Evolutionary conservation across 2,113 vertebrate genomes (phyloP), one percentile per base, ranked within the genome.

Genomic region (Brachypteracias leptosomus): DNA sequence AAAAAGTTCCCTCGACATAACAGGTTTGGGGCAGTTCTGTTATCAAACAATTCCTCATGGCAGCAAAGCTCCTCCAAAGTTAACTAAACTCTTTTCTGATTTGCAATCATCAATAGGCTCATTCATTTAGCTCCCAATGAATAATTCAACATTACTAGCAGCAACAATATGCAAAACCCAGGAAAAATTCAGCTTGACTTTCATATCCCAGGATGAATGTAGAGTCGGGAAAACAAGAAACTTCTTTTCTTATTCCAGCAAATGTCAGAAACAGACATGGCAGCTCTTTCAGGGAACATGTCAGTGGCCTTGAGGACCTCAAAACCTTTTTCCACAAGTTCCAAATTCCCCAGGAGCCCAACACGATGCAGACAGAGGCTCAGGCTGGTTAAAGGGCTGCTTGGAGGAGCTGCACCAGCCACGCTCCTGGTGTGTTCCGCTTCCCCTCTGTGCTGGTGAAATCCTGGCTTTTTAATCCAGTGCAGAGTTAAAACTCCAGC

Each of bases 121-220:
- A 13, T 89, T 89, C 77, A 67, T 94, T 95, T 91, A 84, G 44
- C 46, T 85, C 66, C 52, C 65, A 57, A 29, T 88, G 70, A 91
- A 89, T 93, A 87, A 94, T 95, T 91, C 77, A 96, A 75, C 46
- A 26, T 87, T 40, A 93, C 90, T 81, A 89, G 61, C 57, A 89
- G 66, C 70, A 91, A 74, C 59, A 88, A 13, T 33, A 38, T 80
- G 70, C 59, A 71, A 93, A 94, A 61, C 21, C 40, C 46, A 80
- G 84, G 52, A 55, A 72, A 85, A 90, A 71, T 33, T 85, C 85
- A 83, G 38, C 58, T 88, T 63, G 57, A 66, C 57, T 89, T 80
- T 52, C 70, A 38, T 29, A 70, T 55, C 66, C 52, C 62, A 42
- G 70, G 44, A 75, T 62, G 55, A 77, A 66, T 1, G 13, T 35